Base-by-base conservation (phyloP, 2,113 vertebrate species). In the Phocoena sinus region DNA sequence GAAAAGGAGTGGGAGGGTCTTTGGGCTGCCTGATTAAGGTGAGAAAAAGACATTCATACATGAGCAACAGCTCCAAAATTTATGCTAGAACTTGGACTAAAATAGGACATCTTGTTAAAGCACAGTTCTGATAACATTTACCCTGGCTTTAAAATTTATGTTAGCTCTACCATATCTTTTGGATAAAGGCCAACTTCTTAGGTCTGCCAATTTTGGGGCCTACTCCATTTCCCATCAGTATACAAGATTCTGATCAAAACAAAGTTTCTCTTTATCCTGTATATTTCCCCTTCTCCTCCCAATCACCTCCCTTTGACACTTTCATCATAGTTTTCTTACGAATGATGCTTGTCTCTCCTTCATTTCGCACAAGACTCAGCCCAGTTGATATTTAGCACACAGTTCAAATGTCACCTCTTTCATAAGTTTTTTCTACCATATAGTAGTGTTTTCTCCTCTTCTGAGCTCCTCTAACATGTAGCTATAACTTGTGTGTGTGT, bases 11-110 rank as follows among this genome's bases (percentile, higher is more conserved):
- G 14, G 4, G 21, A 31, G 53, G 8, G 9, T 3, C 60, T 7
- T 9, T 25, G 1, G 21, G 3, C 26, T 50, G 10, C 5, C 23
- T 5, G 2, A 0, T 9, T 6, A 26, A 11, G 21, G 4, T 13
- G 18, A n/a, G 5, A 33, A 33, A 15, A 73, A 53, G 36, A 28
- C 20, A 82, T 6, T 0, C 18, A 79, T 3, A 15, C 5, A 20
- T 2, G 3, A 67, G 2, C 20, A 31, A 58, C 2, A 28, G 5
- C 25, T 71, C 17, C 86, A 63, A 44, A 73, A 13, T 0, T 41
- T 36, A 28, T 86, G 33, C 8, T 41, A 60, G 23, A 88, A 31
- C 1, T 8, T 93, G 23, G 6, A 60, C 60, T 44, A 47, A 47
- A 53, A 63, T 18, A 73, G 21, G 33, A 82, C 0, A 26, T 20